Percentiles rank a stretch among this genome's conserved stretches.
phyloP scores from a whole-genome alignment of 2,113 vertebrate species.

The Sula dactylatra region DNA sequence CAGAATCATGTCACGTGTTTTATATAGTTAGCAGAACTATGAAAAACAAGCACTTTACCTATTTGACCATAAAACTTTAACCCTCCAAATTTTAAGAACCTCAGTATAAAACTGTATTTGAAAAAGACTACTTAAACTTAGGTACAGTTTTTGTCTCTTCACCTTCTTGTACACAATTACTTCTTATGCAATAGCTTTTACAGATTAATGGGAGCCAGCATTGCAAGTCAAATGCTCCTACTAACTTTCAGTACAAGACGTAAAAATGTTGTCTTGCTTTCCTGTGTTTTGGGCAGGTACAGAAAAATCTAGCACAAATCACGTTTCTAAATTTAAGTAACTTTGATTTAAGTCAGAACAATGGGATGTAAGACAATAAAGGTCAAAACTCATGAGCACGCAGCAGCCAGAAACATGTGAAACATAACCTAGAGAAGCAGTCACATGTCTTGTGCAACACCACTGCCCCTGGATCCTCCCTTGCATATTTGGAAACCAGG shows the following conservation, averaged over 20 bases:
- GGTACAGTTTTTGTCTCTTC: neutral
- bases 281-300: neutral
- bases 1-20: accelerated
- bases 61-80: neutral
- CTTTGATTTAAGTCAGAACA: neutral
- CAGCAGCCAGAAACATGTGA: neutral
- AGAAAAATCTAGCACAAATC: neutral
- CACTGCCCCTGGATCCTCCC: neutral
- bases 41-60: neutral
- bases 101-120: neutral
- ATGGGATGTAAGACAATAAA: neutral
- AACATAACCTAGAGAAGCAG: neutral
- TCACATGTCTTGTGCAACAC: neutral
- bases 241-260: neutral
- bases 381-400: neutral
- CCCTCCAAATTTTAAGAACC: neutral
- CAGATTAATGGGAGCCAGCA: neutral
- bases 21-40: neutral
- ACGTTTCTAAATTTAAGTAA: neutral
- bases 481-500: neutral
- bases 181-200: neutral
- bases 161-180: neutral
- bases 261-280: neutral
- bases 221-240: neutral
- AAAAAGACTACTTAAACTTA: neutral